These are phyloP conservation scores for Catamblyrhynchus diadema DNA, from an alignment of 2,797 vertebrate genomes.

Conservation along the genomic window DNA sequence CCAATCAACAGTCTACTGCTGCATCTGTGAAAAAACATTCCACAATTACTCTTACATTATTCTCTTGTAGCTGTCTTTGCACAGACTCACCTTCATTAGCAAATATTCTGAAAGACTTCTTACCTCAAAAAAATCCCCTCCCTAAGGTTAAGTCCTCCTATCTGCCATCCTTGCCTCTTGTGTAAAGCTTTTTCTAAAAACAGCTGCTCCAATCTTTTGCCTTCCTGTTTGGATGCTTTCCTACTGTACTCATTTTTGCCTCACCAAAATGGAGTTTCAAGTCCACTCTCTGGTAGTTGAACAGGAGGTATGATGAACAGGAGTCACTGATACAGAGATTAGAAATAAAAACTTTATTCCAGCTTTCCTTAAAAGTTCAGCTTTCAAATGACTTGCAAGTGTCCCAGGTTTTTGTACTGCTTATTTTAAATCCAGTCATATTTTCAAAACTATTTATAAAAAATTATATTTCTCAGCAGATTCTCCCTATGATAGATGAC, in stretches of 20 bases:
- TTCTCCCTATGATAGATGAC: not conserved
- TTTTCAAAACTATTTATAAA: not conserved
- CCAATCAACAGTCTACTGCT: not conserved
- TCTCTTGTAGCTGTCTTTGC: not conserved
- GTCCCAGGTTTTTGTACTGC: not conserved
- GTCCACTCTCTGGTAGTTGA: not conserved
- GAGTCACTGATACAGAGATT: not conserved
- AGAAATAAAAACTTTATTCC: not conserved
- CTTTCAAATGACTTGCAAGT: not conserved
- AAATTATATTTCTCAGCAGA: not conserved
- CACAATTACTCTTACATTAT: not conserved
- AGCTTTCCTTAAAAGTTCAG: not conserved
- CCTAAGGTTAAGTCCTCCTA: not conserved
- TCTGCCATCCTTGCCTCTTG: not conserved
- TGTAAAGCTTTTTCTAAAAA: not conserved
- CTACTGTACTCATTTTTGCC: not conserved
- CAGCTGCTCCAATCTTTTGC: not conserved
- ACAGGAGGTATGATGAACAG: not conserved
- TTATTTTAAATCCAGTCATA: not conserved
- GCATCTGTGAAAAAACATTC: not conserved
- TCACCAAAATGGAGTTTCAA: not conserved
- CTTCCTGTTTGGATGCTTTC: not conserved
- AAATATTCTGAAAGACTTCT: not conserved
- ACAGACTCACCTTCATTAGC: not conserved
- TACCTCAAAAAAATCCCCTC: not conserved